Percentiles rank a stretch among this genome's conserved stretches.
Evolutionary conservation across 2,797 vertebrate genomes (phyloP).

Genomic region (Choloepus didactylus): DNA sequence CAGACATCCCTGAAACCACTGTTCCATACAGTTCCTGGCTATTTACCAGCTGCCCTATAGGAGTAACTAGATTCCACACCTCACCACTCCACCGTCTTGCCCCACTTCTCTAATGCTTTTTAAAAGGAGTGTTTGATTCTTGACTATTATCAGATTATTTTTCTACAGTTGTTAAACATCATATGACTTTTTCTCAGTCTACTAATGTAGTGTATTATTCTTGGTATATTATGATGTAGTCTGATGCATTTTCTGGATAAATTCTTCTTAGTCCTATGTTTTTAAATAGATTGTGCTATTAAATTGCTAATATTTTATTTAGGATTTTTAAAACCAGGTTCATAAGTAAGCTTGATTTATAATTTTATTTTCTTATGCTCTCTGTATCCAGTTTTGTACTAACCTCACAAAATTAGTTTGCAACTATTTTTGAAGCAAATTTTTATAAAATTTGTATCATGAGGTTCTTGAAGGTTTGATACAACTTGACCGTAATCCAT

Average conservation of each 20-base stretch:
- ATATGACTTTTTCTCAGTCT: neutral
- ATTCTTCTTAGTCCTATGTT: neutral
- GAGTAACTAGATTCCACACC: no score
- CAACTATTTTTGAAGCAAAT: neutral
- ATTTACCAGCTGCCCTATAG: no score
- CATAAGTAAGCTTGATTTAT: neutral
- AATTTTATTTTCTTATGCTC: neutral
- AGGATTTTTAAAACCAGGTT: constrained; percentile 1
- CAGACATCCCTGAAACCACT: no score
- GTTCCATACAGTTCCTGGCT: no score
- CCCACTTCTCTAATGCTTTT: no score
- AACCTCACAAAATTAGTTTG: neutral
- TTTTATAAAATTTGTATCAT: constrained; percentile 2
- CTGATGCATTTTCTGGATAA: neutral
- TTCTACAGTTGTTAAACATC: neutral
- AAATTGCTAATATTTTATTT: neutral
- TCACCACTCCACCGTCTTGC: no score
- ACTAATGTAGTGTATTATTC: neutral
- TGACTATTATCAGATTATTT: neutral
- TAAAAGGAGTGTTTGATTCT: neutral
- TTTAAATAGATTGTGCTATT: neutral
- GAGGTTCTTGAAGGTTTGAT: neutral
- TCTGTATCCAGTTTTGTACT: neutral
- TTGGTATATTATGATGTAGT: neutral
- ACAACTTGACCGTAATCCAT: neutral